Conservation (phyloP, 2,888 invertebrate species). For the Lasioglossum vierecki region DNA sequence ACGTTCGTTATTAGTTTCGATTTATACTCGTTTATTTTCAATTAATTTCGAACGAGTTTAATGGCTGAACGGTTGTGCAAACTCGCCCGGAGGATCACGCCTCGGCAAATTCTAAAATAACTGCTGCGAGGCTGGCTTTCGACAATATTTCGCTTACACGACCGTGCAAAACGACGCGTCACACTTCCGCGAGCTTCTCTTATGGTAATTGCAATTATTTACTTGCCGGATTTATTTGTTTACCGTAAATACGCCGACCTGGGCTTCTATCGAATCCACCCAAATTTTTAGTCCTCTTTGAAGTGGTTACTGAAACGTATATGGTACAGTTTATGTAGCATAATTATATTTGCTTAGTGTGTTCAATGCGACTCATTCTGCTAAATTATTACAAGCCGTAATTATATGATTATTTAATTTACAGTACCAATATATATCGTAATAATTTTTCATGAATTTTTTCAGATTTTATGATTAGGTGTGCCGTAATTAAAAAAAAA, state of each 20-base stretch:
- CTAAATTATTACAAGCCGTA: background rate
- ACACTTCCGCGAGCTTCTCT: background rate
- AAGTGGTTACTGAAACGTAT: no score
- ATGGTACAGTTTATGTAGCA: background rate
- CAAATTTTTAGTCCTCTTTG: background rate
- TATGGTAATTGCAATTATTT: background rate
- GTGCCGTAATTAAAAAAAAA: no score
- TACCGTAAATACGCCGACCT: background rate
- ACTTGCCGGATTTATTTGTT: background rate
- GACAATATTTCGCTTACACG: background rate
- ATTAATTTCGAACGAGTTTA: constrained; percentile 16
- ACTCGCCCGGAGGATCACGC: background rate
- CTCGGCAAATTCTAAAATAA: background rate
- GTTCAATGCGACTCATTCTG: background rate
- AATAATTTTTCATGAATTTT: no score
- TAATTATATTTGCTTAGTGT: background rate
- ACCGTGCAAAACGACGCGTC: background rate
- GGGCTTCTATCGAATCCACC: background rate
- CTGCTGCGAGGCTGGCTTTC: background rate
- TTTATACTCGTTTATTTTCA: constrained; percentile 15
- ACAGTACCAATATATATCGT: no score
- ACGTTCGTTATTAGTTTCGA: constrained; percentile 21
- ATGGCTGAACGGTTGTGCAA: background rate
- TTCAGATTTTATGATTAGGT: no score
- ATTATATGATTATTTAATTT: no score